Evolutionary conservation across 2,113 vertebrate species (phyloP), one percentile per base, ranked within the genome.

Genomic region (Oncorhynchus masou): DNA sequence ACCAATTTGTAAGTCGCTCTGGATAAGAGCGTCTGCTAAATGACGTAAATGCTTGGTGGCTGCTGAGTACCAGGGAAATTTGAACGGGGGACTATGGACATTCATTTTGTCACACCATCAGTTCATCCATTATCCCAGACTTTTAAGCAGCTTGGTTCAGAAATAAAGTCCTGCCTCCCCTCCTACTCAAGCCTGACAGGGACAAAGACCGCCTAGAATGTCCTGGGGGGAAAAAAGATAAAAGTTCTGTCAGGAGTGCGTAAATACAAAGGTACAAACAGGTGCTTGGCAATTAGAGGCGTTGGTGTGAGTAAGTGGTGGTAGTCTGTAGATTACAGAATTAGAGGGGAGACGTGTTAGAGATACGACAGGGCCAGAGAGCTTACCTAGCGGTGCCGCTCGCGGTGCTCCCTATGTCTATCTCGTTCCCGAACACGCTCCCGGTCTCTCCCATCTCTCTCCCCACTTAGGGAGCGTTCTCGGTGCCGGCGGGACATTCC

Each of bases 321-420:
- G 16, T 15, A 20, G 54, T 20, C 20, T 57, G 54, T 16, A 57
- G 54, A 57, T 29, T n/a, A 66, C 25, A 68, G 65, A 48, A 13
- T 31, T 19, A 15, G 25, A 57, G 16, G 48, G 48, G 39, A 24
- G 29, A 20, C 16, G 34, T 45, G 8, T 45, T 45, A 15, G 15
- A 34, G 45, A 68, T 9, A 39, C 9, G n/a, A 66, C 20, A 34
- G 29, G 31, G 74, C 5, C 48, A 31, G 39, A 2, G 68, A 78
- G 27, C 76, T 65, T 77, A 91, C 93, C 88, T 81, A 92, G 81
- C 87, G 89, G 69, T 93, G 88, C 73, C 83, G 64, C 71, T 91
- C 91, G 74, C 91, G 85, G 74, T 92, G 78, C 27, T 93, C 90
- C 81, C 90, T 81, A 74, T 91, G 85, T 68, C 84, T 59, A 8